Conservation (phyloP, 1,140 invertebrate species). For the Drosophila tani region DNA sequence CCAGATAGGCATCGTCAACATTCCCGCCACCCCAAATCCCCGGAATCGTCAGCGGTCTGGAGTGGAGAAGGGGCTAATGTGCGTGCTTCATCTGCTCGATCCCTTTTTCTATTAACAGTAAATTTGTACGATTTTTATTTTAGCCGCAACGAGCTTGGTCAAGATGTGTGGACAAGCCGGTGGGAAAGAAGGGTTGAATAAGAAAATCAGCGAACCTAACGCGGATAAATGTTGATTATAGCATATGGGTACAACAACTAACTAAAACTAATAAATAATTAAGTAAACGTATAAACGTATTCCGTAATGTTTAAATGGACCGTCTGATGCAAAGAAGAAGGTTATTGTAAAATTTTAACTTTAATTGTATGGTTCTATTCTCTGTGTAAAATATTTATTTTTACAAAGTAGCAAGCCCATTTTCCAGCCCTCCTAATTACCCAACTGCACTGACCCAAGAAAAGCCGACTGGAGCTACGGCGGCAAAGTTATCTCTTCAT, state of each 20-base stretch:
- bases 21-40: background rate
- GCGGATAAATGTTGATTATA: background rate
- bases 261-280: background rate
- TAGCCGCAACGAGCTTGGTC: constrained; percentile 50
- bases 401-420: background rate
- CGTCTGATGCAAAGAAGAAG: no score
- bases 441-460: constrained; percentile 32
- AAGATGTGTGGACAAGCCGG: constrained; percentile 31
- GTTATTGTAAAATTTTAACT: no score
- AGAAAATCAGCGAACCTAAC: background rate
- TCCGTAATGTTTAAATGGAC: no score
- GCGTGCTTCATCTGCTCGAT: constrained; percentile 64
- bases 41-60: constrained; percentile 27
- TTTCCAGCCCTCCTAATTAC: constrained; percentile 41
- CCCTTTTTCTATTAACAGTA: constrained; percentile 83
- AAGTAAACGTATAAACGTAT: background rate
- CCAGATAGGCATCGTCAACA: constrained; percentile 70
- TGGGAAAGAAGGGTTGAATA: background rate
- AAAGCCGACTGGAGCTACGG: background rate
- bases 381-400: constrained; percentile 3
- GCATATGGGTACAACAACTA: background rate
- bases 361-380: background rate
- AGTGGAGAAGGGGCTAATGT: constrained; percentile 46
- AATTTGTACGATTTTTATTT: constrained; percentile 75
- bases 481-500: constrained; percentile 34